Percentiles rank a stretch among this genome's conserved stretches.
These are phyloP conservation scores for Acronicta aceris DNA, from an alignment of 2,888 invertebrate genomes.

Conservation along the genomic window DNA sequence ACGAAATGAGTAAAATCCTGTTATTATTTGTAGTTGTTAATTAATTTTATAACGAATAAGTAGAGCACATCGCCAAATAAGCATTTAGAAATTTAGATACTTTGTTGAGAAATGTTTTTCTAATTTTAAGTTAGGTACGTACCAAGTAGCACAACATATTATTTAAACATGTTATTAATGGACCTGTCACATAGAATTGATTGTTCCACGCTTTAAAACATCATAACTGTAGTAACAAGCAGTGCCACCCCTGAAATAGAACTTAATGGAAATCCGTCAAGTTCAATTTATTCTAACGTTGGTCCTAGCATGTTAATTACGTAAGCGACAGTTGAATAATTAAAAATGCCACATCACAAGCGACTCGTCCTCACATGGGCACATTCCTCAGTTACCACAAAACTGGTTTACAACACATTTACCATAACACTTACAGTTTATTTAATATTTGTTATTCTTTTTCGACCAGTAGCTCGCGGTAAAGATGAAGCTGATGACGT, in stretches of 20 bases:
- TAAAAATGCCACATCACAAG: conserved; percentile 34
- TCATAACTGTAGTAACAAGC: conserved; percentile 10
- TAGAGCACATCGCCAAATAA: neutral
- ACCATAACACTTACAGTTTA: conserved; percentile 18
- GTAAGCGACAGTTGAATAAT: conserved; percentile 42
- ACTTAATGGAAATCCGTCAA: conserved; percentile 38
- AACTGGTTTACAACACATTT: conserved; percentile 50
- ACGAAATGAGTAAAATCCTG: neutral
- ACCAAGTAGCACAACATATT: neutral
- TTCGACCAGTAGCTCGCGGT: conserved; percentile 18
- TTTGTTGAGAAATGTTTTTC: no score
- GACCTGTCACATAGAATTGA: conserved; percentile 26
- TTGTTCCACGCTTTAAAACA: conserved; percentile 13
- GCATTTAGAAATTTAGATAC: no score
- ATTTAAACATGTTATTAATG: conserved; percentile 22
- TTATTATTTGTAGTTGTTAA: conserved; percentile 3
- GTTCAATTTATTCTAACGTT: conserved; percentile 26
- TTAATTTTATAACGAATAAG: neutral
- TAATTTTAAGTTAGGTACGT: no score
- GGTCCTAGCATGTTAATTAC: conserved; percentile 31
- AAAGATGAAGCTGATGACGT: neutral
- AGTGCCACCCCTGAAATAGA: conserved; percentile 20
- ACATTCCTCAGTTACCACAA: conserved; percentile 44
- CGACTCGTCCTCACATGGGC: conserved; percentile 28
- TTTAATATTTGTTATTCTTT: conserved; percentile 26